A percentile compares a stretch with the other conserved stretches of the same genome.
These are phyloP conservation scores for Palythoa caribaeorum DNA, from an alignment of 92 coral and sea anemone genomes.

Conservation along the genomic window DNA sequence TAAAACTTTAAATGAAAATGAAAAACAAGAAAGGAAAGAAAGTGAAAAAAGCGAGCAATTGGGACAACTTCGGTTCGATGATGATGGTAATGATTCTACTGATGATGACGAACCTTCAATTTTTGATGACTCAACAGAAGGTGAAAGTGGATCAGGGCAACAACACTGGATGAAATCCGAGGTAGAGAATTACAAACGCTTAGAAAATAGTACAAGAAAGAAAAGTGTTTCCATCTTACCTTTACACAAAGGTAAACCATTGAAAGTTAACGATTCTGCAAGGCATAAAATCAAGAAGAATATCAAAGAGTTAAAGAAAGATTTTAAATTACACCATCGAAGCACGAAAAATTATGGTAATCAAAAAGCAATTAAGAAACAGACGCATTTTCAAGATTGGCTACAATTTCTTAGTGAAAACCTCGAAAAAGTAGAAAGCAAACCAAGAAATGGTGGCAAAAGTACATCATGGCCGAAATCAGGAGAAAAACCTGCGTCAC, in stretches of 20 bases:
- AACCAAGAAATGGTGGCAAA: neutral
- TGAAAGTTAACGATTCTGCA: neutral
- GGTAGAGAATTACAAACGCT: neutral
- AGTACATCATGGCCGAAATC: neutral
- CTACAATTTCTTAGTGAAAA: neutral
- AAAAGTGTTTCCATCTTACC: neutral
- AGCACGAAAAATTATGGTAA: neutral
- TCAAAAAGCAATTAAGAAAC: neutral
- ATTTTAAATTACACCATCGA: neutral
- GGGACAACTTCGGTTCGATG: neutral
- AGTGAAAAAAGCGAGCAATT: neutral
- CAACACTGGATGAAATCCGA: neutral
- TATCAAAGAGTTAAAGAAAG: neutral
- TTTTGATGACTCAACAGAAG: neutral
- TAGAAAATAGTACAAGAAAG: neutral
- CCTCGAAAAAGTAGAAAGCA: neutral
- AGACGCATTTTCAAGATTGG: neutral
- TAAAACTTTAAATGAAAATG: neutral
- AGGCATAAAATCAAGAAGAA: neutral
- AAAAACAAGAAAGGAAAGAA: neutral
- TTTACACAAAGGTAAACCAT: neutral
- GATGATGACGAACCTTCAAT: neutral
- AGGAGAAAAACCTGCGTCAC: neutral
- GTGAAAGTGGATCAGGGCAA: neutral
- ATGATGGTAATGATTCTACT: neutral